Conservation (phyloP, 2,113 vertebrate genomes). For the Crotophaga sulcirostris region DNA sequence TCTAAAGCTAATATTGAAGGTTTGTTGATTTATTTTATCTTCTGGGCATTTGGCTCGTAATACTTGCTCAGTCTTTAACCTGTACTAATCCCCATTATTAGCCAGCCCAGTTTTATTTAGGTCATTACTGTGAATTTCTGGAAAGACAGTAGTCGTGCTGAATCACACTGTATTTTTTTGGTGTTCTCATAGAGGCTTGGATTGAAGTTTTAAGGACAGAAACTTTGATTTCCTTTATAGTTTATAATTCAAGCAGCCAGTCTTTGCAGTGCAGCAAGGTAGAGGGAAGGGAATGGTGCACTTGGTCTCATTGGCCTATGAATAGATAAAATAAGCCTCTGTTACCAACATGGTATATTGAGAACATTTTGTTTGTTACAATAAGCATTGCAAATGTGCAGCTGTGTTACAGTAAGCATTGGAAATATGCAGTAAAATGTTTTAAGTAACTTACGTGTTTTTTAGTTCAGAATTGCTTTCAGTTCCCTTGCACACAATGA, state of each 20-base stretch:
- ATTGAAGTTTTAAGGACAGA: not conserved
- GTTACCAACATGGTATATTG: not conserved
- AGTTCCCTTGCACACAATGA: not conserved
- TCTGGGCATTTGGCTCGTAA: not conserved
- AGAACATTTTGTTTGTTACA: not conserved
- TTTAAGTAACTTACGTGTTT: not conserved
- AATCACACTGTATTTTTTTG: not conserved
- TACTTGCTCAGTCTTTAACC: not conserved
- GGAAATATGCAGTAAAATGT: not conserved
- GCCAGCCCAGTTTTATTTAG: not conserved
- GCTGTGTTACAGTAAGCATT: not conserved
- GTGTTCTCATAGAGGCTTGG: not conserved
- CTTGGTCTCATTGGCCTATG: not conserved
- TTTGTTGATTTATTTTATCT: not conserved
- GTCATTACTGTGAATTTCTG: not conserved
- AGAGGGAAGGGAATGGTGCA: rapidly evolving
- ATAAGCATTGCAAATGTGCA: not conserved
- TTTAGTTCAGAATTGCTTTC: not conserved
- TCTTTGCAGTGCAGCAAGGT: not conserved
- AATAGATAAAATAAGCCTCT: not conserved
- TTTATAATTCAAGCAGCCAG: not conserved
- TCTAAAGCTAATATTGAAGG: not conserved
- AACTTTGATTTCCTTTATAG: not conserved
- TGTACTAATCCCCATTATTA: not conserved
- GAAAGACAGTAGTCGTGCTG: not conserved